Percentiles rank a stretch among this genome's conserved stretches.
Conservation (phyloP, 2,797 vertebrate genomes). For the Poecilia velifera region DNA sequence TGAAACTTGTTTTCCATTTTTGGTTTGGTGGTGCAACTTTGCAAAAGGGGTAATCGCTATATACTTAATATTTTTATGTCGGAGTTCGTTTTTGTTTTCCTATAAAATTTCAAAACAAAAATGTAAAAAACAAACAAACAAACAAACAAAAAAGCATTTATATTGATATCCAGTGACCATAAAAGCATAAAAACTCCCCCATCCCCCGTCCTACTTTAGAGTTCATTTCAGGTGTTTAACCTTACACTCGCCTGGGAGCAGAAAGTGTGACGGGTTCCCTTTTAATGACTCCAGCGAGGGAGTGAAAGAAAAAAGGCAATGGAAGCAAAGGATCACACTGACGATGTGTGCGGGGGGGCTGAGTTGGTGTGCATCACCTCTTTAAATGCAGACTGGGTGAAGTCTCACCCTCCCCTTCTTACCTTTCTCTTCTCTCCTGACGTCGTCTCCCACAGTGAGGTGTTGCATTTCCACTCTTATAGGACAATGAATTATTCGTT, state of each 20-base stretch:
- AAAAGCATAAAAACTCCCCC: background rate
- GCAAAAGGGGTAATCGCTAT: background rate
- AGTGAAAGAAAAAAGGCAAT: conserved; percentile 35
- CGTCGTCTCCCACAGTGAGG: conserved; percentile 54
- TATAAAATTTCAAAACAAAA: background rate
- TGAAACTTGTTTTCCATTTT: background rate
- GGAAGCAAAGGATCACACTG: conserved; percentile 23
- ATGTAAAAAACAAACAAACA: background rate
- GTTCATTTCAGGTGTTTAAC: conserved; percentile 64
- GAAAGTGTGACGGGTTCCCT: conserved; percentile 35
- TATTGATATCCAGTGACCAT: background rate
- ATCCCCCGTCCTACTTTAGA: conserved; percentile 9
- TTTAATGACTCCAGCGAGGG: conserved; percentile 51
- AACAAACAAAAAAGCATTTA: background rate
- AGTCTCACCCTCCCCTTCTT: conserved; percentile 27
- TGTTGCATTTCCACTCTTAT: conserved; percentile 54
- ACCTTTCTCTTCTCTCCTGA: conserved; percentile 28
- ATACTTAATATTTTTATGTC: background rate
- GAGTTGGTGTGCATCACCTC: conserved; percentile 27
- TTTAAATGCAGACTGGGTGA: conserved; percentile 60
- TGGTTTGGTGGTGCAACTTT: background rate
- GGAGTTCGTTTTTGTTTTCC: background rate
- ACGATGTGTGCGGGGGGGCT: background rate
- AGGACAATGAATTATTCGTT: conserved; percentile 58
- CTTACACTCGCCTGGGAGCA: conserved; percentile 51